Evolutionary conservation across 1,140 invertebrate genomes (phyloP).

Genomic region (Chlorops oryzae): DNA sequence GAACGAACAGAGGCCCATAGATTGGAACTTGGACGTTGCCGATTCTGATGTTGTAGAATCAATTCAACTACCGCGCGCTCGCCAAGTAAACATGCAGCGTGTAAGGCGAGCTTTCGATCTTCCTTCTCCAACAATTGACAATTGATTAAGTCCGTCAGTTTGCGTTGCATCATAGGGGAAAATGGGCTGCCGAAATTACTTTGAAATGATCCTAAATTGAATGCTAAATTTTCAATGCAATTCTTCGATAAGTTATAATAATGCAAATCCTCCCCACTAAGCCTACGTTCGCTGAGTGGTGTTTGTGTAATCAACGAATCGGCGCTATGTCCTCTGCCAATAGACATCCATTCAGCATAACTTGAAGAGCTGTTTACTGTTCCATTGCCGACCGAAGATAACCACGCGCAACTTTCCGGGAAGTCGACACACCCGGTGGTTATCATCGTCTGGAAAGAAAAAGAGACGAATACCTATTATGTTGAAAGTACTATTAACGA

Average conservation of each 20-base stretch:
- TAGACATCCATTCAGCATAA: constrained; percentile 26
- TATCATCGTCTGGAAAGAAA: constrained; percentile 63
- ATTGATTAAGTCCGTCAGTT: constrained; percentile 85
- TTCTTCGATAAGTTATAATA: constrained; percentile 72
- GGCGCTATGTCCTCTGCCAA: constrained; percentile 12
- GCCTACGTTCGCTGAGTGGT: constrained; percentile 50
- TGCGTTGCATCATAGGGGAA: constrained; percentile 91
- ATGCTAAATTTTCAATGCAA: constrained; percentile 79
- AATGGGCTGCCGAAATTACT: constrained; percentile 52
- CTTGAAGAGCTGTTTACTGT: no score
- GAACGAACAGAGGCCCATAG: constrained; percentile 95
- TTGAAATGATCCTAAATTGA: constrained; percentile 68
- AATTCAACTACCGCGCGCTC: constrained; percentile 93
- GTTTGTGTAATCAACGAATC: constrained; percentile 7
- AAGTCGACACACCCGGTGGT: constrained; percentile 76
- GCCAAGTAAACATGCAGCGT: constrained; percentile 83
- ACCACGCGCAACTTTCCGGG: constrained; percentile 80
- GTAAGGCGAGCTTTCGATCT: constrained; percentile 69
- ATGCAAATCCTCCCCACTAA: constrained; percentile 61
- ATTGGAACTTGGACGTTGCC: constrained; percentile 84
- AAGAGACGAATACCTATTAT: background rate
- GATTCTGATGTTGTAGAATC: constrained; percentile 88
- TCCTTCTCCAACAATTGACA: constrained; percentile 89
- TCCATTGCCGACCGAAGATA: constrained; percentile 66
- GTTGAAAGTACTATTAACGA: no score